Conservation (phyloP, 2,888 invertebrate species). For the Nowickia ferox region DNA sequence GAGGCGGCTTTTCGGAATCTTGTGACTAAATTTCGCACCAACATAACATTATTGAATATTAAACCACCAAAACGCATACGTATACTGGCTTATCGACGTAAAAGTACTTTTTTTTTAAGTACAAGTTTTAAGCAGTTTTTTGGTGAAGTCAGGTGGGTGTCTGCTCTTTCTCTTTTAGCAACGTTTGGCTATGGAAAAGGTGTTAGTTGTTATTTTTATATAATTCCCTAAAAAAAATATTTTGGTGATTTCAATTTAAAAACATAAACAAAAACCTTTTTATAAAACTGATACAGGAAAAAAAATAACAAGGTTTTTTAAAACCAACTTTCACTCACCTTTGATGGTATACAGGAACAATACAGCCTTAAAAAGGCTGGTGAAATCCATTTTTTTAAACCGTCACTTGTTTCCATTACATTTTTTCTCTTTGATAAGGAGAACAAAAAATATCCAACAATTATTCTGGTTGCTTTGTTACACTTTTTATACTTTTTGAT, state of each 20-base stretch:
- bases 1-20: too few species aligned
- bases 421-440: constrained; percentile 76
- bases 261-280: neutral
- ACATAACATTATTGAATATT: too few species aligned
- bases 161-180: too few species aligned
- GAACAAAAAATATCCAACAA: constrained; percentile 27
- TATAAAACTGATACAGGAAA: constrained; percentile 4
- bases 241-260: constrained; percentile 3
- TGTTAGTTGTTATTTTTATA: too few species aligned
- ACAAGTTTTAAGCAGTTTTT: too few species aligned
- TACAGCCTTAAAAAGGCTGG: constrained; percentile 83
- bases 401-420: constrained; percentile 83
- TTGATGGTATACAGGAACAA: constrained; percentile 83
- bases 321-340: constrained; percentile 79
- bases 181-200: too few species aligned
- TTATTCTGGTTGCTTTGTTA: constrained; percentile 30
- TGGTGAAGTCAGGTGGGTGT: too few species aligned
- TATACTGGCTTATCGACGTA: too few species aligned
- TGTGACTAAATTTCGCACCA: too few species aligned
- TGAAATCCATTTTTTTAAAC: constrained; percentile 83
- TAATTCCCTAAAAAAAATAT: neutral
- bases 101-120: too few species aligned
- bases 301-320: neutral
- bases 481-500: constrained; percentile 32
- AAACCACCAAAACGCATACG: too few species aligned